phyloP scores from a whole-genome alignment of 1,140 invertebrate genomes.

The Bombus superbus region DNA sequence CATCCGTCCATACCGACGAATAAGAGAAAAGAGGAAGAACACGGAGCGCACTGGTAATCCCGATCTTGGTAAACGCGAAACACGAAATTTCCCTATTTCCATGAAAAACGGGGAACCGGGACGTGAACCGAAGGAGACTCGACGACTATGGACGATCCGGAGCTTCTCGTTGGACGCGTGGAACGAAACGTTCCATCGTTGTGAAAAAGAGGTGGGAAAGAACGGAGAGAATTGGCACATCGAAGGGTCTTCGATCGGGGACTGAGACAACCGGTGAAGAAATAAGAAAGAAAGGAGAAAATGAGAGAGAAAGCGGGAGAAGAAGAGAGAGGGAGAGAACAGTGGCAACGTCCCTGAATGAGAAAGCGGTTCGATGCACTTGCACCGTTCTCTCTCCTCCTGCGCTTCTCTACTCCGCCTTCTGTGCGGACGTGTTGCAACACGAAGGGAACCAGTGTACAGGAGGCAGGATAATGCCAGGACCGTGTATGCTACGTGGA shows the following conservation, averaged over 20 bases:
- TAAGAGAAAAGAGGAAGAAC: no score
- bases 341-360: slow-evolving; percentile 56
- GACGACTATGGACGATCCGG: no score
- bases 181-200: no score
- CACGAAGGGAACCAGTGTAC: slow-evolving; percentile 52
- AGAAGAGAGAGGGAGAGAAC: background rate
- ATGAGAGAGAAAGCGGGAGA: background rate
- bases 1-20: no score
- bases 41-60: no score
- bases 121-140: no score
- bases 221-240: background rate
- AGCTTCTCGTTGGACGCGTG: no score
- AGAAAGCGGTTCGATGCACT: slow-evolving; percentile 64
- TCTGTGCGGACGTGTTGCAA: slow-evolving; percentile 38
- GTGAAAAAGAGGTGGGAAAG: background rate
- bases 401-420: no score
- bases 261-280: background rate
- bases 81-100: no score
- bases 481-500: slow-evolving; percentile 43
- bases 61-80: no score
- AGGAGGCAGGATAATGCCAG: slow-evolving; percentile 49
- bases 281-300: slow-evolving; percentile 6
- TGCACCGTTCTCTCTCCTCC: slow-evolving; percentile 28
- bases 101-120: no score
- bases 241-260: background rate